Percentiles rank a stretch among this genome's conserved stretches.
phyloP scores from a whole-genome alignment of 1,140 invertebrate genomes.

The Latrodectus geometricus region DNA sequence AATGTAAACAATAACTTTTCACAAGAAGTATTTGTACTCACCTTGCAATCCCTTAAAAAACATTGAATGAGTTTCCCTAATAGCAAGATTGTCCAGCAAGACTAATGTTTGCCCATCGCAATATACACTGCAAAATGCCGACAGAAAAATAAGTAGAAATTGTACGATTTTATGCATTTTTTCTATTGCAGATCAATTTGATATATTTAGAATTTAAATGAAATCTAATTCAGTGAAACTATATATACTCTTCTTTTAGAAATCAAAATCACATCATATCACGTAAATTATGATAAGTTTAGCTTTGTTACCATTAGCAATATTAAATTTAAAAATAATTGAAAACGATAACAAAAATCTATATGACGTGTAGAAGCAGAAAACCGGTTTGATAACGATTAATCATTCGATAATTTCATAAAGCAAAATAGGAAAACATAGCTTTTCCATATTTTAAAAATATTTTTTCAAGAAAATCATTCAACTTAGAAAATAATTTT shows the following conservation, averaged over 20 bases:
- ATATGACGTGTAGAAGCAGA: neutral
- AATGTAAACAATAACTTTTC: too few relatives aligned
- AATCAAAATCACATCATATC: neutral
- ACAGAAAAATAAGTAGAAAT: slow-evolving; percentile 1
- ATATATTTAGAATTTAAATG: neutral
- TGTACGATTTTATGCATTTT: neutral
- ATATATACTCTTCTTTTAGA: neutral
- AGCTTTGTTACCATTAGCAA: neutral
- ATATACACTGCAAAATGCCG: neutral
- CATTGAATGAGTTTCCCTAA: slow-evolving; percentile 96
- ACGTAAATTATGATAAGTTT: neutral
- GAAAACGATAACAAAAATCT: neutral
- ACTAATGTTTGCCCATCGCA: slow-evolving; percentile 78
- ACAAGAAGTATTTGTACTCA: slow-evolving; percentile 73
- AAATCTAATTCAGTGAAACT: neutral
- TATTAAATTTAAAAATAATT: neutral
- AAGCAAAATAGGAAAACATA: neutral
- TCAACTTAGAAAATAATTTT: too few relatives aligned
- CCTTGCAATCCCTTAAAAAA: slow-evolving; percentile 96
- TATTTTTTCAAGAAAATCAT: too few relatives aligned
- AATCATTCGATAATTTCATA: neutral
- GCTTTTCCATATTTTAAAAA: too few relatives aligned
- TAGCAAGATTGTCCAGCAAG: slow-evolving; percentile 92
- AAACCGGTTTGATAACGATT: neutral
- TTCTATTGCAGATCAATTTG: slow-evolving; percentile 1